Percentiles rank a stretch among this genome's conserved stretches.
Conservation (phyloP, 2,797 vertebrate genomes). For the Mastacembelus armatus region DNA sequence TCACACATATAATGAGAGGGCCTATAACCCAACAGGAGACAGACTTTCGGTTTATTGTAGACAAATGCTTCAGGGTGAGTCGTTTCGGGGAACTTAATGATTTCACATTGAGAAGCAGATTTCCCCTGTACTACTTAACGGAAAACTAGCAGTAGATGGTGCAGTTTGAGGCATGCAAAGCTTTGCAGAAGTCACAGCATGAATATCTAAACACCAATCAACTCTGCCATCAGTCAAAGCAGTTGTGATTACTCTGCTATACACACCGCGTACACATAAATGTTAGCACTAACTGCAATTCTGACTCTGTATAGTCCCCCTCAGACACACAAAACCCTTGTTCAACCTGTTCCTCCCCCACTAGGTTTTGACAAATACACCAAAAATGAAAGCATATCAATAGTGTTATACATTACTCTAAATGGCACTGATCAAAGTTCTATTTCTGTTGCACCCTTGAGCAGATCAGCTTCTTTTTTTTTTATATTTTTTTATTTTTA, state of each 20-base stretch:
- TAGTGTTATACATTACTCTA: slow-evolving; percentile 52
- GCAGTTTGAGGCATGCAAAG: slow-evolving; percentile 22
- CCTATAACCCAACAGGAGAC: slow-evolving; percentile 18
- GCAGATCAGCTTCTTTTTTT: slow-evolving; percentile 75
- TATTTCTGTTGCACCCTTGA: slow-evolving; percentile 76
- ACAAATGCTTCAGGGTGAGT: slow-evolving; percentile 19
- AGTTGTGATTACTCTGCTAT: slow-evolving; percentile 10
- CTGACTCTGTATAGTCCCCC: slow-evolving; percentile 17
- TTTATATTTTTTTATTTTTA: slow-evolving; percentile 37
- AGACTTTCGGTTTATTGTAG: slow-evolving; percentile 1
- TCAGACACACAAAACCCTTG: slow-evolving; percentile 28
- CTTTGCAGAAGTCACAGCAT: slow-evolving; percentile 42
- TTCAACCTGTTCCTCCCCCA: background rate
- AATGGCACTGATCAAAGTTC: slow-evolving; percentile 84
- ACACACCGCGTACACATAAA: slow-evolving; percentile 30
- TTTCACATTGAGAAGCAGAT: slow-evolving; percentile 34
- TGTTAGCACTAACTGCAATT: slow-evolving; percentile 34
- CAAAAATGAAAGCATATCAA: slow-evolving; percentile 46
- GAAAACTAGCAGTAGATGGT: slow-evolving; percentile 15
- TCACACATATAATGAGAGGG: slow-evolving; percentile 30
- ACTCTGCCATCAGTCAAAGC: slow-evolving; percentile 26
- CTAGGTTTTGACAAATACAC: slow-evolving; percentile 47
- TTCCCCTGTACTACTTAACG: background rate
- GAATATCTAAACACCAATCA: slow-evolving; percentile 51
- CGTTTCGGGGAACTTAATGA: slow-evolving; percentile 27